These are phyloP conservation scores for Nerophis lumbriciformis DNA, from an alignment of 2,113 vertebrate genomes.

Conservation along the genomic window DNA sequence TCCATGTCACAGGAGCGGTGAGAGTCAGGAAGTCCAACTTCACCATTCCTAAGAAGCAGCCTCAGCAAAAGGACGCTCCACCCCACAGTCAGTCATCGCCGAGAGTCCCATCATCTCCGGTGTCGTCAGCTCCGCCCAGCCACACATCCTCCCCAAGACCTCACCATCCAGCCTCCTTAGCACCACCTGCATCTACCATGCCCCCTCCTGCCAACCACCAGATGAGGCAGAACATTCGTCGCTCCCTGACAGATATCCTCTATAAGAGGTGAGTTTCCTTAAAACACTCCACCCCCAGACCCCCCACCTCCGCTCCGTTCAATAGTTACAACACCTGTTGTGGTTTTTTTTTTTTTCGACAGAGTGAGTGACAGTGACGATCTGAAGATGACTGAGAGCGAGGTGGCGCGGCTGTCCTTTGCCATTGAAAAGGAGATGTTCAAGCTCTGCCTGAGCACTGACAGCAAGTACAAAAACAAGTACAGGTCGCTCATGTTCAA, in stretches of 20 bases:
- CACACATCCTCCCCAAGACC: conserved; percentile 53
- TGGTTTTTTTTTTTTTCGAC: conserved; percentile 2
- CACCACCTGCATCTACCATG: conserved; percentile 40
- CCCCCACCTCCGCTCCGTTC: neutral
- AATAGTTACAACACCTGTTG: neutral
- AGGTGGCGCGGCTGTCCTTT: conserved; percentile 82
- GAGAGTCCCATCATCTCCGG: conserved; percentile 51
- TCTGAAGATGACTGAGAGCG: conserved; percentile 85
- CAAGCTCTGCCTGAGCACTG: conserved; percentile 85
- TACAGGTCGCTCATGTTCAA: conserved; percentile 98
- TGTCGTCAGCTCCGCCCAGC: conserved; percentile 41
- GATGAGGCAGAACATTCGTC: conserved; percentile 94
- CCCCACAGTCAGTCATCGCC: conserved; percentile 44
- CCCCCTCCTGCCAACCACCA: conserved; percentile 87
- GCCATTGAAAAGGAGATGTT: conserved; percentile 98
- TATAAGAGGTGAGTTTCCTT: conserved; percentile 85
- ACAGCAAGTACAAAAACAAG: conserved; percentile 97
- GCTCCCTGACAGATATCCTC: conserved; percentile 93
- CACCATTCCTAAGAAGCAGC: conserved; percentile 76
- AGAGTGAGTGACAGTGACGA: conserved; percentile 96
- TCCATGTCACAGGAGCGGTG: conserved; percentile 72
- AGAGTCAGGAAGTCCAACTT: conserved; percentile 71
- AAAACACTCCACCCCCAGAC: neutral
- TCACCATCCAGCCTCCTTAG: conserved; percentile 27
- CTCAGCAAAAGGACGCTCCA: conserved; percentile 52